Conservation (phyloP, 2,888 invertebrate species). For the Rotaria sp. region DNA sequence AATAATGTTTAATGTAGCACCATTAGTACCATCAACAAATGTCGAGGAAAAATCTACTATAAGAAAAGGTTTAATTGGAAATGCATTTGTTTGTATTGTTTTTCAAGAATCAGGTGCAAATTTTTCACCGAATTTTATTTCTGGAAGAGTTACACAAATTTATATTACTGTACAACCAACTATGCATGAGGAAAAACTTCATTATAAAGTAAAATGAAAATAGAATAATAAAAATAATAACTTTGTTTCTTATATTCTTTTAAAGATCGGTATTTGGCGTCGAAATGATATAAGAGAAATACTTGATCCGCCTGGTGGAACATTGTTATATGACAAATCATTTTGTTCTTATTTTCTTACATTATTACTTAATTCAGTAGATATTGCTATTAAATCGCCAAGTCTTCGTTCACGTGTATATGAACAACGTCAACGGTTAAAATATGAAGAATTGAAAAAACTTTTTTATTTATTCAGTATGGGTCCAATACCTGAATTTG, state of each 20-base stretch:
- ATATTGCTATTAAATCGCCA: background rate
- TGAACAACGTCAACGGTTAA: background rate
- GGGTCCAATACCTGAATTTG: background rate
- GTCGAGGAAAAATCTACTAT: background rate
- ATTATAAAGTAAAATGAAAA: background rate
- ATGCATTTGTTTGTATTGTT: slow-evolving; percentile 26
- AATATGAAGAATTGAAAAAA: background rate
- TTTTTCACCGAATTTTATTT: background rate
- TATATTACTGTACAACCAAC: background rate
- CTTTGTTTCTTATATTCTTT: background rate
- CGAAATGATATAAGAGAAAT: background rate
- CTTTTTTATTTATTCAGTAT: background rate
- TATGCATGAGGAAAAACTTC: background rate
- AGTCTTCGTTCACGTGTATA: background rate
- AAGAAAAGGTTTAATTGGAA: background rate
- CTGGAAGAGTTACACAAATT: background rate
- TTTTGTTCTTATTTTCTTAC: background rate
- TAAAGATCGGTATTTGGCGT: background rate
- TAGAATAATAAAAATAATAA: background rate
- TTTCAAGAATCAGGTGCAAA: background rate
- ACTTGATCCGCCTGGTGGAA: background rate
- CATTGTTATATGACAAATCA: background rate
- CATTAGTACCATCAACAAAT: background rate
- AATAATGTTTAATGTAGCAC: slow-evolving; percentile 12
- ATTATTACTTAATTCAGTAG: background rate